Evolutionary conservation across 1,140 invertebrate genomes (phyloP).

Genomic region (Oppia nitens): DNA sequence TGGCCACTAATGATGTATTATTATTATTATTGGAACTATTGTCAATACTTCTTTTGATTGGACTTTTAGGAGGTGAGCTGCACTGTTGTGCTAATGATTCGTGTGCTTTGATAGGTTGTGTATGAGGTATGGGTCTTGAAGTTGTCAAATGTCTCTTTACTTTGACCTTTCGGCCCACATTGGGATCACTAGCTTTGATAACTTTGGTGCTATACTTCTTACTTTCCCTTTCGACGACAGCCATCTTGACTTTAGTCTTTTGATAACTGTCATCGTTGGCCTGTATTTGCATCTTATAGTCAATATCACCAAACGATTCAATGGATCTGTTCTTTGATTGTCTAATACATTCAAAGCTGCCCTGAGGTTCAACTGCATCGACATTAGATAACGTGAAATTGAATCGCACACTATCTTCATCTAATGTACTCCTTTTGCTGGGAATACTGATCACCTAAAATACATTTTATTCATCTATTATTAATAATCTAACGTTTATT

Average conservation of each 20-base stretch:
- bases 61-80: neutral
- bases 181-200: constrained; percentile 70
- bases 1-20: neutral
- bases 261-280: constrained; percentile 89
- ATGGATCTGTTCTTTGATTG: constrained; percentile 5
- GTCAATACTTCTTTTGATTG: neutral
- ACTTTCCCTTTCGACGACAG: constrained; percentile 58
- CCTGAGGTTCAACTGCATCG: constrained; percentile 65
- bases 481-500: no score
- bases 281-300: constrained; percentile 66
- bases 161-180: constrained; percentile 66
- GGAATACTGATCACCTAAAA: constrained; percentile 11
- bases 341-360: constrained; percentile 65
- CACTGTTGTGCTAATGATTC: neutral
- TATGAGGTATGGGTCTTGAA: neutral
- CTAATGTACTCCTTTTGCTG: neutral
- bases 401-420: neutral
- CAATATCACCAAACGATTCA: constrained; percentile 48
- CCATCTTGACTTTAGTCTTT: constrained; percentile 71
- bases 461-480: no score
- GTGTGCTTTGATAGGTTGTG: neutral
- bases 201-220: constrained; percentile 83
- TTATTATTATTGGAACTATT: no score
- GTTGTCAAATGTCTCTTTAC: constrained; percentile 30
- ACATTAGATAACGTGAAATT: constrained; percentile 50